A percentile compares a stretch with the other conserved stretches of the same genome.
Conservation (phyloP, 2,888 invertebrate species). For the Cheilosia pagana region DNA sequence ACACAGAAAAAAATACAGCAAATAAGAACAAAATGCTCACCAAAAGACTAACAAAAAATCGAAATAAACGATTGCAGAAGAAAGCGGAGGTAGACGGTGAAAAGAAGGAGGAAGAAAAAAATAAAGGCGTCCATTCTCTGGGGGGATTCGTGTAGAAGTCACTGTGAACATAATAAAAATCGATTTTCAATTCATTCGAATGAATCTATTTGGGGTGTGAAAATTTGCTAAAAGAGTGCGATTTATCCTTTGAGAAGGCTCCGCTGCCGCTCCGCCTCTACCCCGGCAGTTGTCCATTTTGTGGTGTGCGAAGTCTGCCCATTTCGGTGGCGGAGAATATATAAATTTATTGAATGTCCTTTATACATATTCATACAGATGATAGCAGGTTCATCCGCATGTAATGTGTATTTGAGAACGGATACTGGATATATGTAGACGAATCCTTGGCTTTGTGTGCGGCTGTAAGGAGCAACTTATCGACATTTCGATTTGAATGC, state of each 20-base stretch:
- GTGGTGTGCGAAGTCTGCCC: not conserved
- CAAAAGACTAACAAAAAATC: slow-evolving; percentile 7
- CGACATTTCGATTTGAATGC: slow-evolving; percentile 73
- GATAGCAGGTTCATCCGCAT: slow-evolving; percentile 59
- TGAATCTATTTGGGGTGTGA: slow-evolving; percentile 73
- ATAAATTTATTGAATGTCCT: slow-evolving; percentile 65
- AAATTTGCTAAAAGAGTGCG: slow-evolving; percentile 66
- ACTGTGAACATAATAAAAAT: slow-evolving; percentile 73
- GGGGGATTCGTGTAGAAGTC: slow-evolving; percentile 57
- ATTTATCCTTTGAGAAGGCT: slow-evolving; percentile 72
- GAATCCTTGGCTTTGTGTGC: slow-evolving; percentile 43
- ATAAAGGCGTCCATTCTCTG: slow-evolving; percentile 35
- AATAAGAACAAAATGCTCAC: not conserved
- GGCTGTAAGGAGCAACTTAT: slow-evolving; percentile 62
- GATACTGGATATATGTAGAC: not conserved
- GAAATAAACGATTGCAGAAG: not conserved
- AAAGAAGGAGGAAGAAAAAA: not conserved
- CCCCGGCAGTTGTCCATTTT: too few relatives aligned
- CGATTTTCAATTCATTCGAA: slow-evolving; percentile 74
- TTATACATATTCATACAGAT: slow-evolving; percentile 64
- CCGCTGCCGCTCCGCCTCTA: too few relatives aligned
- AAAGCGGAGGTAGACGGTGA: not conserved
- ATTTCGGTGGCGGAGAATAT: slow-evolving; percentile 17
- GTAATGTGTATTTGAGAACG: slow-evolving; percentile 52
- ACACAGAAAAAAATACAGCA: not conserved